Percentiles rank a stretch among this genome's conserved stretches.
phyloP scores from a whole-genome alignment of 2,113 vertebrate genomes.

The Muntiacus muntjak region DNA sequence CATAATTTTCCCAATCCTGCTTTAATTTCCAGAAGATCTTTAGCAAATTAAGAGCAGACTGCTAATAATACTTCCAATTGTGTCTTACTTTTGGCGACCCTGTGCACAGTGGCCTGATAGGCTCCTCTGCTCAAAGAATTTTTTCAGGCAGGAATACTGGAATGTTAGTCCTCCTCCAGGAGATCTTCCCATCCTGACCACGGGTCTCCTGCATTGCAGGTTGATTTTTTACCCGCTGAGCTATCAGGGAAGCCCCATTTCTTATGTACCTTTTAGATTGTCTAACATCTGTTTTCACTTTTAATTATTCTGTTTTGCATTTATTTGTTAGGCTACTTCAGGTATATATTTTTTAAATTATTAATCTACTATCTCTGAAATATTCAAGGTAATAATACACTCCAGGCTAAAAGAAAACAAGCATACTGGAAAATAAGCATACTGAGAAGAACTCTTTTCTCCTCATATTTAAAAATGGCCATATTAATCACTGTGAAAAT shows the following conservation, averaged over 20 bases:
- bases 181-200: neutral
- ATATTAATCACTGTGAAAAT: conserved; percentile 44
- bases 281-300: neutral
- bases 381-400: neutral
- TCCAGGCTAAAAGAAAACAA: conserved; percentile 19
- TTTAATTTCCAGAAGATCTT: neutral
- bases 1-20: neutral
- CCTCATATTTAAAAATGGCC: neutral
- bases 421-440: neutral
- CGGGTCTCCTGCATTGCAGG: fast-evolving
- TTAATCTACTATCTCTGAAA: neutral
- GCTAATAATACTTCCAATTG: neutral
- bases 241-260: neutral
- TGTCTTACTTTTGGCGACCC: neutral
- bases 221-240: neutral
- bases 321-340: neutral
- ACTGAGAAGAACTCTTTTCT: conserved; percentile 5
- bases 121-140: neutral
- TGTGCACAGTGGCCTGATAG: neutral
- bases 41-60: neutral
- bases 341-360: neutral
- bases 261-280: neutral
- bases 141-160: neutral
- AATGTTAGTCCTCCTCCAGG: neutral
- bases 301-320: neutral